Evolutionary conservation across 2,888 invertebrate genomes (phyloP), one percentile per base, ranked within the genome.

Genomic region (Macaria liturata): DNA sequence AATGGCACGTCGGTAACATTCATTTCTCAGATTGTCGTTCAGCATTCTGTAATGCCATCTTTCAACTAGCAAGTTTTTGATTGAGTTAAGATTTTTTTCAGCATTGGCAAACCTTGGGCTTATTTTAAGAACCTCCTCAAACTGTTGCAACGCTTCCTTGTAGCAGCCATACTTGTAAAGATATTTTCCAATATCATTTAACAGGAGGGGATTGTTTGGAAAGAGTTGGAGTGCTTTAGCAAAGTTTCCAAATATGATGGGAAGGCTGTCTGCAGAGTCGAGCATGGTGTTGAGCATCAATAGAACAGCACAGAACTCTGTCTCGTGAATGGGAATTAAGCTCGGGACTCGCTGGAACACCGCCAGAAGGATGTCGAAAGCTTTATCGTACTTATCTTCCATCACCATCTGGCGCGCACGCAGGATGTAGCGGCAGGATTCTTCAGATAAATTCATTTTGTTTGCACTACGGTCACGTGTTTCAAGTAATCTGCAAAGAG

Each of bases 41-140:
- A 97, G 81, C 97, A 97, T 97, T 58, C 95, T 88, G 80, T 95
- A 97, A 80, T 97, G 97, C 97, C 97, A 97, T 51, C 96, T 86
- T 61, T 95, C 95, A 46, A 97, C 93, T 58, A 95, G 84, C 64
- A 94, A 84, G 78, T 95, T 95, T 70, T 94, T 94, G 0, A 95
- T 86, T 63, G 95, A 94, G 75, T 95, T 94, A 20, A 95, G 83
- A 77, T 95, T 95, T 74, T 94, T 94, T 70, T 94, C 94, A 9
- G 94, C 94, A 65, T 90, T 88, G 0, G 94, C 88, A 76, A 88
- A 94, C 40, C 86, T 80, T 0, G 89, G 82, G 69, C 94, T 89
- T 1, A 89, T 66, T 57, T 76, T 72, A 5, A 94, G 72, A 6
- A 94, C 93, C 69, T 86, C 90, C 58, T 92, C 82, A 62, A 95